These are phyloP conservation scores for Timema cristinae DNA, from an alignment of 2,888 invertebrate genomes.

Conservation along the genomic window DNA sequence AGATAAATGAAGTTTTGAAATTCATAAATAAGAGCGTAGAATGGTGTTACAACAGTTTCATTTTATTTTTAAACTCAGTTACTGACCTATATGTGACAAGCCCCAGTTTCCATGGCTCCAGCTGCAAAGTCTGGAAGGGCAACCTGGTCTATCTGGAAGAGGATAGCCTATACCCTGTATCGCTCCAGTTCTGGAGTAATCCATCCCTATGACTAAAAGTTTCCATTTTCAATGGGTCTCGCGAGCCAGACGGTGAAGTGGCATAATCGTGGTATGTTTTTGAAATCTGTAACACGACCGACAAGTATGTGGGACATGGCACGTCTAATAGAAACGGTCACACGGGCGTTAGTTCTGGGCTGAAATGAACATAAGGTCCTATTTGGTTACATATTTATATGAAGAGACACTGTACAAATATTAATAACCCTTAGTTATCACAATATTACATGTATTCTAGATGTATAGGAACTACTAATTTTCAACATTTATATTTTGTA, in stretches of 20 bases:
- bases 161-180: conserved; percentile 52
- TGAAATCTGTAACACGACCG: conserved; percentile 25
- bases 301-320: conserved; percentile 47
- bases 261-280: background rate
- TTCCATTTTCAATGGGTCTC: conserved; percentile 46
- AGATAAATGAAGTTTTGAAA: too few species aligned
- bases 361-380: background rate
- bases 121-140: conserved; percentile 76
- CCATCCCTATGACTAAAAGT: conserved; percentile 48
- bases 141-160: conserved; percentile 68
- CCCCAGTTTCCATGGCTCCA: conserved; percentile 93
- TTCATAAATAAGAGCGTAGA: too few species aligned
- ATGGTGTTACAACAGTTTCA: too few species aligned
- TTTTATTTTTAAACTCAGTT: background rate
- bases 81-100: conserved; percentile 69
- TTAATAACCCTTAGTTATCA: too few species aligned
- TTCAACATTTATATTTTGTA: too few species aligned
- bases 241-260: conserved; percentile 45
- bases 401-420: too few species aligned
- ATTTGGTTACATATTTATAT: too few species aligned
- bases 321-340: conserved; percentile 13
- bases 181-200: conserved; percentile 50
- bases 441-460: too few species aligned
- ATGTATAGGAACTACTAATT: too few species aligned
- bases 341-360: background rate